Evolutionary conservation across 2,888 invertebrate genomes (phyloP), one percentile per base, ranked within the genome.

Genomic region (Hofmannophila pseudospretella): DNA sequence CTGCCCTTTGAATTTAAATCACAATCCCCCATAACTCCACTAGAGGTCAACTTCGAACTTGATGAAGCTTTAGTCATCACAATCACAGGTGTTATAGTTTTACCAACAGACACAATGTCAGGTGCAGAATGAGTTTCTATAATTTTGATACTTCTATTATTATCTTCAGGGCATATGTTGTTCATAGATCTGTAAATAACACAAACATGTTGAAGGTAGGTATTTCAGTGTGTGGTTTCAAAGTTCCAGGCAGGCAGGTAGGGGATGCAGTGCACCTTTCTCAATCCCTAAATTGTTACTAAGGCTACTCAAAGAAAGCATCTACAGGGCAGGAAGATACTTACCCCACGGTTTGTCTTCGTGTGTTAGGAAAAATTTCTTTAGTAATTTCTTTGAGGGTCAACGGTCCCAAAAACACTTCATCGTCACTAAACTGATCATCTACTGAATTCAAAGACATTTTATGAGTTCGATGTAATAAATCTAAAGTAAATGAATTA

Each of bases 51-150:
- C 26, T 20, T 42, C 31, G 44, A 34, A 9, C 38, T 44, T 14
- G 39, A 33, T 32, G 39, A 41, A 5, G 42, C 40, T 8, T 48
- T 39, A 14, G 51, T 31, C 32, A 40, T 39, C 31, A 38, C 23
- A 20, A 39, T n/a, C n/a, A n/a, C 26, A 14, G n/a, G 12, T 8
- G 25, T 10, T 5, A 19, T 16, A 31, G 26, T 34, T 12, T 43
- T 33, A 16, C 36, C 33, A n/a, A 23, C 38, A 12, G 48, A 35
- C 32, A 56, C 41, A 31, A 72, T 49, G 41, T 78, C 62, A 7
- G 81, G 79, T 49, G 72, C 64, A 5, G 81, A 80, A 49, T 68
- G 70, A 22, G 67, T 58, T 65, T 78, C 67, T 40, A 80, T 71
- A 20, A 81, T 59, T 52, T 63, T 66, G 1, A 77, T 32, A 47